Evolutionary conservation across 2,797 vertebrate species (phyloP), one percentile per base, ranked within the genome.

Genomic region (Hyperoplus lanceolatus): DNA sequence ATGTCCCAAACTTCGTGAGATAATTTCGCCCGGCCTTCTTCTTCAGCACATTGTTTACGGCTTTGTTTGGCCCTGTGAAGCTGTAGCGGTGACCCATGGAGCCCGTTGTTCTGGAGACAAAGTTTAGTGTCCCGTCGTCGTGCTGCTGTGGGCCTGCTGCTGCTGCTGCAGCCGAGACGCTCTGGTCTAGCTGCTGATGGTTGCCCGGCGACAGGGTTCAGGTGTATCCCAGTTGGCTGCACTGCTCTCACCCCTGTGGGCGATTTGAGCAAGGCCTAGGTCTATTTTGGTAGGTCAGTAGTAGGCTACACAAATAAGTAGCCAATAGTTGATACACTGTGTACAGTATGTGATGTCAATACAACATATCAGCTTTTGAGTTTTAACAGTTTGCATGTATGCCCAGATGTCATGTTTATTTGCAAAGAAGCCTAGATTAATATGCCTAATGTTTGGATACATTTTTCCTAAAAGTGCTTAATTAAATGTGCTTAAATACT

Each of bases 1-100:
- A 98, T 98, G 95, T 96, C 95, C 96, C 86, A 89, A 60, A 46
- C 80, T 49, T 83, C 73, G 87, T 11, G 54, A 75, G 79, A 41
- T 50, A 15, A 69, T 42, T 70, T 51, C 51, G 70, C 77, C 79
- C 55, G 82, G 80, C 83, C 83, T 82, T 93, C 83, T 82, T 93
- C 63, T 61, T 73, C 74, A 91, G 81, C 74, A 49, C 90, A 81
- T 77, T 5, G 51, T 50, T 69, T 73, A 65, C 41, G 64, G 69
- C 69, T 87, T 77, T 81, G 42, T 88, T 58, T 75, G 58, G 80
- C 78, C 79, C 63, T 69, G 73, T 56, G 21, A 75, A 45, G 41
- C 57, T 8, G 84, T 3, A 58, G 83, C 85, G 64, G 73, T 86
- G 73, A 88, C 92, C 94, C 95, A 95, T 95, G 86, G 90, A 92